Evolutionary conservation across 2,113 vertebrate genomes (phyloP).

Genomic region (Ammodytes marinus): DNA sequence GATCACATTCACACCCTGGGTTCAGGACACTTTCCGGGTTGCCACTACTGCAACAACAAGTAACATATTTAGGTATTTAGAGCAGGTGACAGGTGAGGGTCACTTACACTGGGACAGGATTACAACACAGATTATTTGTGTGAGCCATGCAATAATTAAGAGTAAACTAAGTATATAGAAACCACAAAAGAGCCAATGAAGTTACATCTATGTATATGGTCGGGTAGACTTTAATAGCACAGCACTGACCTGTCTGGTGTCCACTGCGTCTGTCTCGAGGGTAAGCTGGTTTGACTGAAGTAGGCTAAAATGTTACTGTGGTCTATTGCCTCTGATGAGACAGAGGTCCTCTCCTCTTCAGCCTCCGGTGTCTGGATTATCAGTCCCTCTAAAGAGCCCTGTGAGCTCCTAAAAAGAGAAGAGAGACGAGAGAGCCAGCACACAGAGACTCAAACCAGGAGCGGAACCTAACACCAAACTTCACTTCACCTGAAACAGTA

Average conservation of each 20-base stretch:
- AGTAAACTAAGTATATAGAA: not conserved
- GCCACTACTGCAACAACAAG: constrained; percentile 36
- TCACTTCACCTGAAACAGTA: constrained; percentile 66
- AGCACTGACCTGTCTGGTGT: constrained; percentile 73
- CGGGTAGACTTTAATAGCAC: not conserved
- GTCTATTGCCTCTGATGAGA: constrained; percentile 37
- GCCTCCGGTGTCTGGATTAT: constrained; percentile 21
- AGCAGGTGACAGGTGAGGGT: not conserved
- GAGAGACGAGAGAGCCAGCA: constrained; percentile 43
- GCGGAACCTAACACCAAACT: constrained; percentile 72
- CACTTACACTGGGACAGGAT: constrained; percentile 9
- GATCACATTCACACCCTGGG: constrained; percentile 55
- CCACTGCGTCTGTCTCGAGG: constrained; percentile 30
- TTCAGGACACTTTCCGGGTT: not conserved
- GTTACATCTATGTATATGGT: not conserved
- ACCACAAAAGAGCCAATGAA: not conserved
- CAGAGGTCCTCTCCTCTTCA: constrained; percentile 54
- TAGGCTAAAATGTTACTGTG: constrained; percentile 47
- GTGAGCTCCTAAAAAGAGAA: constrained; percentile 51
- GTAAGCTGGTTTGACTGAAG: constrained; percentile 21
- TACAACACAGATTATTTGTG: constrained; percentile 9
- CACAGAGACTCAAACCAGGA: constrained; percentile 31
- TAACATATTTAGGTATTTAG: not conserved
- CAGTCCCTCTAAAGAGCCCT: constrained; percentile 33
- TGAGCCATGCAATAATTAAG: constrained; percentile 11